phyloP scores from a whole-genome alignment of 37 sponge, comb jelly and placozoan species.

The Theonella swinhoei region DNA sequence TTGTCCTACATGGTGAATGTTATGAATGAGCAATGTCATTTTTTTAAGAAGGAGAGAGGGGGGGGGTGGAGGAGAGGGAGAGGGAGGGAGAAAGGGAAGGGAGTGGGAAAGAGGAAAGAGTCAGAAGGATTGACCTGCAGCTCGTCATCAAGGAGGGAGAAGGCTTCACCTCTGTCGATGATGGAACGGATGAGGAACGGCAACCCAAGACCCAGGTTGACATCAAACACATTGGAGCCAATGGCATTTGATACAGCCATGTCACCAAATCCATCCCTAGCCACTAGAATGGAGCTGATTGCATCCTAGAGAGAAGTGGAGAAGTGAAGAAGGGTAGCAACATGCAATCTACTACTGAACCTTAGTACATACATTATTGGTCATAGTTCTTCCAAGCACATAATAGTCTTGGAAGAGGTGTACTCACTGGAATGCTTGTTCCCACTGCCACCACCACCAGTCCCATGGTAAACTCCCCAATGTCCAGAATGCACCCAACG shows the following conservation, averaged over 20 bases:
- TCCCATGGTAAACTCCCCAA: conserved; percentile 80
- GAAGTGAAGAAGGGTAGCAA: neutral
- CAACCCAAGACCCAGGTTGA: conserved; percentile 77
- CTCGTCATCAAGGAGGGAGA: conserved; percentile 37
- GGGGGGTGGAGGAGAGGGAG: too few species aligned
- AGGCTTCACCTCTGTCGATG: conserved; percentile 58
- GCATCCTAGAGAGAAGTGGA: conserved; percentile 36
- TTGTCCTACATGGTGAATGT: conserved; percentile 11
- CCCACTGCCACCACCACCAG: conserved; percentile 85
- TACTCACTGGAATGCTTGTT: conserved; percentile 85
- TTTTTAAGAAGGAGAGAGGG: too few species aligned
- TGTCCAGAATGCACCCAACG: conserved; percentile 74
- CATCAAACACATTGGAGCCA: conserved; percentile 92
- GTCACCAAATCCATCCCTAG: conserved; percentile 90
- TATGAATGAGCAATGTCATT: too few species aligned
- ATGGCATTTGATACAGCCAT: conserved; percentile 95
- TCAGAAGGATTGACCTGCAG: conserved; percentile 21
- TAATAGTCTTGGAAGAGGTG: conserved; percentile 1
- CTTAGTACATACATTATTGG: too few species aligned
- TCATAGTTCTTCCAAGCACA: neutral
- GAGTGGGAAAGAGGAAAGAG: too few species aligned
- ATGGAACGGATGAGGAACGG: conserved; percentile 75
- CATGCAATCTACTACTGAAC: too few species aligned
- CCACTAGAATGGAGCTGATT: conserved; percentile 85
- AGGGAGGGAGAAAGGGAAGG: too few species aligned